Percentiles rank a stretch among this genome's conserved stretches.
Evolutionary conservation across 2,113 vertebrate genomes (phyloP).

Genomic region (Leucopsar rothschildi): DNA sequence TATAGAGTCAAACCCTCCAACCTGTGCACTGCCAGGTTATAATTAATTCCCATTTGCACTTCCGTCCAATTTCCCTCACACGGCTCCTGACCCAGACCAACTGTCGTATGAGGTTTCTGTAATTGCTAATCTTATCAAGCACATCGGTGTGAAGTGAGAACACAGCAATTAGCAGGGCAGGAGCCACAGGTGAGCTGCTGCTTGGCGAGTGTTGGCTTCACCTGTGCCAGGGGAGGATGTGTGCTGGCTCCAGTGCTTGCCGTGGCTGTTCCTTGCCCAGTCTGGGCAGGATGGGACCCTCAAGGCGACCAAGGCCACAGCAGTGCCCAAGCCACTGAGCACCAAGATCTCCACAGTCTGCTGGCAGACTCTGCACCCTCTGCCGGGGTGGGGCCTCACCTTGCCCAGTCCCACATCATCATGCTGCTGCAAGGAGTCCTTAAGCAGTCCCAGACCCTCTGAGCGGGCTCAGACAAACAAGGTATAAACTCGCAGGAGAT

Average conservation of each 20-base stretch:
- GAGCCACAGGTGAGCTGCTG: not conserved
- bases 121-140: conserved; percentile 26
- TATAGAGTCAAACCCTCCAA: not conserved
- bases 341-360: not conserved
- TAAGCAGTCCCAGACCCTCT: not conserved
- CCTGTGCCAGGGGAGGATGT: not conserved
- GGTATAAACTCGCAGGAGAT: not conserved
- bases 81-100: not conserved
- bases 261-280: too few relatives aligned
- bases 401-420: not conserved
- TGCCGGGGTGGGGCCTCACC: fast-evolving
- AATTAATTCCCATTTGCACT: conserved; percentile 28
- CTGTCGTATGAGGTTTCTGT: not conserved
- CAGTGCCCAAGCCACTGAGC: not conserved
- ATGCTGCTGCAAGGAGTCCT: not conserved
- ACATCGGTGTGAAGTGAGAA: not conserved
- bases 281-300: not conserved
- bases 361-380: not conserved
- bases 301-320: fast-evolving
- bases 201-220: not conserved
- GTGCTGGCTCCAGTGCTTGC: fast-evolving
- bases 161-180: conserved; percentile 7
- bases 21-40: not conserved
- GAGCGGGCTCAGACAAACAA: not conserved
- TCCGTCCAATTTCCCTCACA: conserved; percentile 9